A percentile compares a stretch with the other conserved stretches of the same genome.
Conservation (phyloP, 2,888 invertebrate species). For the Eremobia ochroleuca region DNA sequence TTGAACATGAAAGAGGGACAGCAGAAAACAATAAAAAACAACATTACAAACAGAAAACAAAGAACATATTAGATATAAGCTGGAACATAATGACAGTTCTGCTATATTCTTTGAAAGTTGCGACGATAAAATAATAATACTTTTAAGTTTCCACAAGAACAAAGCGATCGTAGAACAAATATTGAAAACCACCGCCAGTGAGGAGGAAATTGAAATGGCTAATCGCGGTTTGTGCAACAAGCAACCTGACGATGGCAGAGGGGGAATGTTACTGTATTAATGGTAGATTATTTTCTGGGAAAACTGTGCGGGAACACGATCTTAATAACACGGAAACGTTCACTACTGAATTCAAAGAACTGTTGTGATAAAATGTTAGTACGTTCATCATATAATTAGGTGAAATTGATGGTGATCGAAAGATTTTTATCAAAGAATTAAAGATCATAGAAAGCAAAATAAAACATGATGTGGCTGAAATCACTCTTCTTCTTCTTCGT, state of each 20-base stretch:
- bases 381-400: too few relatives aligned
- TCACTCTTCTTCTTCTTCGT: background rate
- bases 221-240: slow-evolving; percentile 19
- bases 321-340: background rate
- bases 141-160: slow-evolving; percentile 34
- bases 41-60: background rate
- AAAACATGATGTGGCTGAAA: background rate
- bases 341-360: background rate
- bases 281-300: slow-evolving; percentile 4
- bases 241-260: slow-evolving; percentile 16
- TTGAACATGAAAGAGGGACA: background rate
- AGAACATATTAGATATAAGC: background rate
- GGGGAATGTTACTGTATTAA: slow-evolving; percentile 44
- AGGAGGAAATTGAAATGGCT: slow-evolving; percentile 45
- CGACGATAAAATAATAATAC: slow-evolving; percentile 42
- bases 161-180: slow-evolving; percentile 45
- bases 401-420: background rate
- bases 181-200: slow-evolving; percentile 29
- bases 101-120: slow-evolving; percentile 21
- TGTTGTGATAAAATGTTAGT: too few relatives aligned
- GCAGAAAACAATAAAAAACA: slow-evolving; percentile 7
- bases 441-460: background rate
- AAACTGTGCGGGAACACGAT: background rate
- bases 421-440: background rate
- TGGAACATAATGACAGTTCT: slow-evolving; percentile 4